These are phyloP conservation scores for Carassius auratus DNA, from an alignment of 2,113 vertebrate genomes.

Conservation along the genomic window DNA sequence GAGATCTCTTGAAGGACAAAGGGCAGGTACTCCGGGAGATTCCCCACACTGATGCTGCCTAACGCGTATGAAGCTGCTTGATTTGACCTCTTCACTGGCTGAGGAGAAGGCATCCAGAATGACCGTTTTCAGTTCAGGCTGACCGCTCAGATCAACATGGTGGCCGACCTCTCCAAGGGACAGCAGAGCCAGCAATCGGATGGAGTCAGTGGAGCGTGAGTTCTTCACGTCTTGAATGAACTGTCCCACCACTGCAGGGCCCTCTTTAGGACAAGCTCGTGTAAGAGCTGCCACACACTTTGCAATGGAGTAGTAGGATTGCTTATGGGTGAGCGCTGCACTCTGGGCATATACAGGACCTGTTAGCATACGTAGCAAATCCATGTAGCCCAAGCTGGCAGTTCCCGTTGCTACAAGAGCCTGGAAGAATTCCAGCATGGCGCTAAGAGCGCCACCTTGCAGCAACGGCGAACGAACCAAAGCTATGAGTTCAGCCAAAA, in stretches of 20 bases:
- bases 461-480: conserved; percentile 93
- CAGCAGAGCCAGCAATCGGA: conserved; percentile 91
- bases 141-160: conserved; percentile 95
- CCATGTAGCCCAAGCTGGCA: conserved; percentile 94
- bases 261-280: conserved; percentile 92
- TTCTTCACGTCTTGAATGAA: conserved; percentile 99
- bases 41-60: conserved; percentile 97
- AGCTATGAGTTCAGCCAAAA: conserved; percentile 93
- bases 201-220: conserved; percentile 96
- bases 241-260: conserved; percentile 95
- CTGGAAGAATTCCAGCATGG: conserved; percentile 99
- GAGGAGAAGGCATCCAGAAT: conserved; percentile 97
- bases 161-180: conserved; percentile 97
- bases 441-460: conserved; percentile 94
- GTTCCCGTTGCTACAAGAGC: conserved; percentile 92
- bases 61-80: conserved; percentile 92
- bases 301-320: conserved; percentile 98
- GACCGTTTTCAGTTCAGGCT: conserved; percentile 95
- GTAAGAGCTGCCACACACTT: conserved; percentile 98
- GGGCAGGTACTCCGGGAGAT: conserved; percentile 96
- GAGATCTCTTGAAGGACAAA: conserved; percentile 99
- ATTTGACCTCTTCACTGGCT: conserved; percentile 98
- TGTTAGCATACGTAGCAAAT: conserved; percentile 94
- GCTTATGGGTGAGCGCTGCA: conserved; percentile 94
- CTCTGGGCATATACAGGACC: conserved; percentile 96